phyloP scores from a whole-genome alignment of 2,113 vertebrate genomes.

The Lepus europaeus region DNA sequence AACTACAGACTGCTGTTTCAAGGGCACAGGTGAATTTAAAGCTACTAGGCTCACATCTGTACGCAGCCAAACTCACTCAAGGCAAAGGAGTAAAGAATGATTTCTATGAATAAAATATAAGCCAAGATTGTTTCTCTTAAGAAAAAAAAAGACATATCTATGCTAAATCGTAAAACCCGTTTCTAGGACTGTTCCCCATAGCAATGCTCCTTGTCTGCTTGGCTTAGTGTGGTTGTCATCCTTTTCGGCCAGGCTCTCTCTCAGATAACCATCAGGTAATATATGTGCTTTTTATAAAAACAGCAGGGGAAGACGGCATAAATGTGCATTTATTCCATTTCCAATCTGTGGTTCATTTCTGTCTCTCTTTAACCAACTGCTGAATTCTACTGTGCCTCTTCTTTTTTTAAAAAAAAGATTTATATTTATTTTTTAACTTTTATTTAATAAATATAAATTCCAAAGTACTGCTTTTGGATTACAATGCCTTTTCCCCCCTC shows the following conservation, averaged over 20 bases:
- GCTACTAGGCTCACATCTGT: slow-evolving; percentile 65
- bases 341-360: slow-evolving; percentile 42
- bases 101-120: slow-evolving; percentile 83
- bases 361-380: not conserved
- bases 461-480: too few species aligned
- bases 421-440: too few species aligned
- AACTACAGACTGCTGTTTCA: slow-evolving; percentile 72
- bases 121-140: slow-evolving; percentile 78
- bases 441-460: too few species aligned
- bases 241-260: not conserved
- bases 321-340: slow-evolving; percentile 55
- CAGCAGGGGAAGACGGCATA: not conserved
- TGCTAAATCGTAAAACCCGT: slow-evolving; percentile 64
- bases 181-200: slow-evolving; percentile 46
- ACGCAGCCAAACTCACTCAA: slow-evolving; percentile 70
- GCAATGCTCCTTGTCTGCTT: slow-evolving; percentile 44
- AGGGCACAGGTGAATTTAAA: slow-evolving; percentile 85
- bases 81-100: slow-evolving; percentile 66
- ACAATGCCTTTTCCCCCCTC: too few species aligned
- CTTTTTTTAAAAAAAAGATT: too few species aligned
- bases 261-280: slow-evolving; percentile 40
- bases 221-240: slow-evolving; percentile 59
- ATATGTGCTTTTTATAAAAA: slow-evolving; percentile 49
- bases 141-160: slow-evolving; percentile 76
- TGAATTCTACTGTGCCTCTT: not conserved